These are phyloP conservation scores for Littorina saxatilis DNA, from an alignment of 1,140 invertebrate genomes.

Conservation along the genomic window DNA sequence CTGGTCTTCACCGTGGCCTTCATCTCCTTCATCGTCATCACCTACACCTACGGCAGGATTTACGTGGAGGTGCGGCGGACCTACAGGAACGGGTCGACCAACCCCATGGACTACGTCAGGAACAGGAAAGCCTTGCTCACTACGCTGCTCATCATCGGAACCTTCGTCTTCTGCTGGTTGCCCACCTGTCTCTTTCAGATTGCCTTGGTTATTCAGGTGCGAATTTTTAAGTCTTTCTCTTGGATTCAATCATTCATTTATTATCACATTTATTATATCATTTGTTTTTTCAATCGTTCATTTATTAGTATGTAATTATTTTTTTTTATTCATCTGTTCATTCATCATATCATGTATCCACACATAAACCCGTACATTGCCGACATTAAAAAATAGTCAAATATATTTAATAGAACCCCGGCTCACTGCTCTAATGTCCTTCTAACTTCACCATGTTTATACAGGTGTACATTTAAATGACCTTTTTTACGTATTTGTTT, in stretches of 20 bases:
- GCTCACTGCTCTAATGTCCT: too few species aligned
- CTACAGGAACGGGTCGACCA: constrained; percentile 32
- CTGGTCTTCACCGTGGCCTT: constrained; percentile 73
- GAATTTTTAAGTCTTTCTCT: neutral
- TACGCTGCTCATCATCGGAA: constrained; percentile 83
- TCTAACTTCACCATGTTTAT: too few species aligned
- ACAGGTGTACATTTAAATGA: too few species aligned
- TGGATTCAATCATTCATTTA: too few species aligned
- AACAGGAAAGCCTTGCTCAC: constrained; percentile 83
- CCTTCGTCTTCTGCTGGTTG: constrained; percentile 82
- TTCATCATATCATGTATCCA: too few species aligned
- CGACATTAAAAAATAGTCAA: too few species aligned
- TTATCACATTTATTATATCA: too few species aligned
- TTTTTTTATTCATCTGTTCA: too few species aligned
- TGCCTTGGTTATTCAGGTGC: constrained; percentile 52
- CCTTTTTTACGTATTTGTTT: too few species aligned
- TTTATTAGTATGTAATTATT: too few species aligned
- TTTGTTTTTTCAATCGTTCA: neutral
- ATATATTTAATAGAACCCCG: too few species aligned
- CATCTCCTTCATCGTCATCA: constrained; percentile 73
- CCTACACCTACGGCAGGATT: constrained; percentile 60
- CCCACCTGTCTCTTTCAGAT: constrained; percentile 78
- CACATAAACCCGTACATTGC: too few species aligned
- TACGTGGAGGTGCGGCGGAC: constrained; percentile 54
- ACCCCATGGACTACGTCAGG: constrained; percentile 47